These are phyloP conservation scores for Microcebus griseorufus DNA, from an alignment of 2,113 vertebrate species.

Conservation along the genomic window DNA sequence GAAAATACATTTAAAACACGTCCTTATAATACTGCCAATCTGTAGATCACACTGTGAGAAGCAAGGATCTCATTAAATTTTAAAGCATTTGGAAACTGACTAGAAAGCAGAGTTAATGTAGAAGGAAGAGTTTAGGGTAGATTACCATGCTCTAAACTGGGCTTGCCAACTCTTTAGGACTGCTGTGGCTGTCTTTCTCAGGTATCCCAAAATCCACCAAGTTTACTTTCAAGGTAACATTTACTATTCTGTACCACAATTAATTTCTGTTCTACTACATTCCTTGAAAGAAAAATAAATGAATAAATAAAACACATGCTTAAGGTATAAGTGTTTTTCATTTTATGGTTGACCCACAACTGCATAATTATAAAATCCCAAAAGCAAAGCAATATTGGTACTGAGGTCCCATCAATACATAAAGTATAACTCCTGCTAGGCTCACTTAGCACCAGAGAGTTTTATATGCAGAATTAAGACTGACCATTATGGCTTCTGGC, in stretches of 20 bases:
- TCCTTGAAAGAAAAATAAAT: neutral
- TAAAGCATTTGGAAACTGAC: neutral
- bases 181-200: neutral
- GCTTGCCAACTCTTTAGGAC: neutral
- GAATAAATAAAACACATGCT: neutral
- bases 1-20: neutral
- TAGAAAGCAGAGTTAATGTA: neutral
- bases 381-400: neutral
- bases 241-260: neutral
- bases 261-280: neutral
- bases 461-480: neutral
- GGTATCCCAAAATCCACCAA: neutral
- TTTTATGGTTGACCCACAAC: neutral
- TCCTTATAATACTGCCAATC: neutral
- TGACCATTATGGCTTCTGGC: accelerated
- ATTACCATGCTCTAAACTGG: neutral
- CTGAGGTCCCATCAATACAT: neutral
- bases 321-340: neutral
- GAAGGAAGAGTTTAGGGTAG: neutral
- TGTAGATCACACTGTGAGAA: neutral
- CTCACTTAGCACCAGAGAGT: too few relatives aligned
- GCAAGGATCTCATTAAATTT: neutral
- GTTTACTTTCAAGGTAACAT: neutral
- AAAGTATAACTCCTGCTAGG: too few relatives aligned
- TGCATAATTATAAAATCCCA: neutral